A percentile compares a stretch with the other conserved stretches of the same genome.
phyloP scores from a whole-genome alignment of 2,113 vertebrate genomes.

The Cyanistes caeruleus region DNA sequence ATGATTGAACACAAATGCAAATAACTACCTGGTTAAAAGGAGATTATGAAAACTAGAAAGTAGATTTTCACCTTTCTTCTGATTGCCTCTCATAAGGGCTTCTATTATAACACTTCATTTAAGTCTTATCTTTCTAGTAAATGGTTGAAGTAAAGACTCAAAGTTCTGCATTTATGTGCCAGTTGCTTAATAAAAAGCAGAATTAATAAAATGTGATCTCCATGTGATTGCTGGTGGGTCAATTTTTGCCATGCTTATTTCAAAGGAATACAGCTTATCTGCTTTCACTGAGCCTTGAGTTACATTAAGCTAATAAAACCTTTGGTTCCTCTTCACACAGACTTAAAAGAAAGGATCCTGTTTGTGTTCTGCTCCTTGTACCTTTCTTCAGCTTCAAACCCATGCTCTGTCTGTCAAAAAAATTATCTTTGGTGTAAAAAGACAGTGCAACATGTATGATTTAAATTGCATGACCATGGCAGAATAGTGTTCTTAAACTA shows the following conservation, averaged over 20 bases:
- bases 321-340: background rate
- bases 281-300: background rate
- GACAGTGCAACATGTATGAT: background rate
- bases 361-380: background rate
- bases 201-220: constrained; percentile 6
- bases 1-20: background rate
- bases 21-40: background rate
- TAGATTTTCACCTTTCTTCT: background rate
- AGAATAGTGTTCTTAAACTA: background rate
- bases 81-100: background rate
- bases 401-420: background rate
- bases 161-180: background rate
- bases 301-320: background rate
- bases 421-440: background rate
- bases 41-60: background rate
- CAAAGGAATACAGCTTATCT: background rate
- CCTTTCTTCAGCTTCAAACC: background rate
- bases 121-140: background rate
- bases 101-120: background rate
- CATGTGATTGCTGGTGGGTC: background rate
- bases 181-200: background rate
- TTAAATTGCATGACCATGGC: background rate
- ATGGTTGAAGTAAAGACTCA: background rate
- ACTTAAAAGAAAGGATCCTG: background rate
- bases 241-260: background rate